These are phyloP conservation scores for Amiota mariae DNA, from an alignment of 2,888 invertebrate species.

Conservation along the genomic window DNA sequence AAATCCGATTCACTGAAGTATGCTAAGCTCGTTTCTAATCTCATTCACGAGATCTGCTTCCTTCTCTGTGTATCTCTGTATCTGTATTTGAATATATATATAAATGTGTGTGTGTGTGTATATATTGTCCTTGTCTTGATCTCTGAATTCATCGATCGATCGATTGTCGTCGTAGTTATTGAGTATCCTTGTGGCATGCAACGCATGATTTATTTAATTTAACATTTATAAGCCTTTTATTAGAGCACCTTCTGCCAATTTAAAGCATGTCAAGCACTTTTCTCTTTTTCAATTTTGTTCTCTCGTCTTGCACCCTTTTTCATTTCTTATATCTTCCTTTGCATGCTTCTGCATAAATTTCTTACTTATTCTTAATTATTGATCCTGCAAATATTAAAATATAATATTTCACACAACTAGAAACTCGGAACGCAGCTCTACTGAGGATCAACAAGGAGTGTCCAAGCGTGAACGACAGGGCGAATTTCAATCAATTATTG, in stretches of 20 bases:
- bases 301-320: not conserved
- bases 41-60: slow-evolving; percentile 4
- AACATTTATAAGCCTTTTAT: not conserved
- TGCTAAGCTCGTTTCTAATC: slow-evolving; percentile 48
- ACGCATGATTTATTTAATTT: not conserved
- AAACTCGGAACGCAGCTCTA: slow-evolving; percentile 58
- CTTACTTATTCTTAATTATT: not conserved
- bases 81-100: not conserved
- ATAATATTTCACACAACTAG: slow-evolving; percentile 39
- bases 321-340: slow-evolving; percentile 10
- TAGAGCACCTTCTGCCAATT: no score
- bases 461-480: slow-evolving; percentile 49
- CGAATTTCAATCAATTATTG: slow-evolving; percentile 70
- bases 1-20: slow-evolving; percentile 73
- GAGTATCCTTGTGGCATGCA: not conserved
- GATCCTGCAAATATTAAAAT: not conserved
- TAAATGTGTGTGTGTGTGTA: slow-evolving; percentile 39
- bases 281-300: not conserved
- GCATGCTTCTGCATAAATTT: slow-evolving; percentile 39
- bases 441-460: slow-evolving; percentile 46
- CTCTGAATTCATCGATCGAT: no score
- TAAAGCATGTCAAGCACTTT: slow-evolving; percentile 13
- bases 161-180: slow-evolving; percentile 10
- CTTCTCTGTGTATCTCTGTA: slow-evolving; percentile 9
- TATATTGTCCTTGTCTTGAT: slow-evolving; percentile 32